phyloP scores from a whole-genome alignment of 1,140 invertebrate genomes.

The Cotesia vestalis region DNA sequence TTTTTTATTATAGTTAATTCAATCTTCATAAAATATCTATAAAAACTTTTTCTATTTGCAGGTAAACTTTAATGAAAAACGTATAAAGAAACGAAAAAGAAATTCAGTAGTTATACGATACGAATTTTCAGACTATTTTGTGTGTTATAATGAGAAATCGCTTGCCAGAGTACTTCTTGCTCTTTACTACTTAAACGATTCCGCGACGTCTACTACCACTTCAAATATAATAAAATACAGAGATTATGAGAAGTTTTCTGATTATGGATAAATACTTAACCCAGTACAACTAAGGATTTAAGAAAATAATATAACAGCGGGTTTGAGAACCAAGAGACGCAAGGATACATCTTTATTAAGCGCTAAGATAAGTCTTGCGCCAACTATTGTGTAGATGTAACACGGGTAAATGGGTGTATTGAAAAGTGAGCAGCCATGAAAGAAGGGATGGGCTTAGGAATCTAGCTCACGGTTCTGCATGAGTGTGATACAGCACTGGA shows the following conservation, averaged over 20 bases:
- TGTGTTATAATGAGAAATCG: slow-evolving; percentile 3
- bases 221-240: background rate
- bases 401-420: background rate
- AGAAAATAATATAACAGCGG: background rate
- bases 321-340: background rate
- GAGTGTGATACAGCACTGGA: slow-evolving; percentile 44
- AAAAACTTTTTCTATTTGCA: no score
- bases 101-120: background rate
- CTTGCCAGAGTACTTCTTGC: slow-evolving; percentile 30
- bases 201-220: slow-evolving; percentile 26
- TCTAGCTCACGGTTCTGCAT: slow-evolving; percentile 21
- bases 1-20: no score
- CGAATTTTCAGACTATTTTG: background rate
- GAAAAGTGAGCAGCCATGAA: background rate
- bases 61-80: no score
- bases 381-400: background rate
- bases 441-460: slow-evolving; percentile 8
- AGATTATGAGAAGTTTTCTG: background rate
- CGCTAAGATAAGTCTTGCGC: background rate
- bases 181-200: slow-evolving; percentile 37
- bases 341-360: background rate
- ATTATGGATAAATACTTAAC: background rate
- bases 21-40: no score
- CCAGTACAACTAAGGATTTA: background rate
- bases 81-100: no score